Percentiles rank a stretch among this genome's conserved stretches.
phyloP scores from a whole-genome alignment of 2,888 invertebrate species.

The Artemia sinica region DNA sequence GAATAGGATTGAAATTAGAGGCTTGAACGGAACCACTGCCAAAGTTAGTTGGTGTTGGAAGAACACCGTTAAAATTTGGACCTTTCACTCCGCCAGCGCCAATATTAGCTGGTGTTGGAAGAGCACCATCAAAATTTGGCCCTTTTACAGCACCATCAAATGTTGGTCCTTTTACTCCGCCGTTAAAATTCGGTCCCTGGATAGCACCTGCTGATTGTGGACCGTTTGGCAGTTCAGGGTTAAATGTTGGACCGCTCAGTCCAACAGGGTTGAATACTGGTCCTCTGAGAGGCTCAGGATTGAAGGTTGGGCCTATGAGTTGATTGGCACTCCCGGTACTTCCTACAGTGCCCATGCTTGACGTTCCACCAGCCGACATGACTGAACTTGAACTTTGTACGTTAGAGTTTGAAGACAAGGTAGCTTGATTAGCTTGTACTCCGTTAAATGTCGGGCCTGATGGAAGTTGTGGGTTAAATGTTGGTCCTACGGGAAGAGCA shows the following conservation, averaged over 20 bases:
- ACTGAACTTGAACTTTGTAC: not conserved
- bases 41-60: not conserved
- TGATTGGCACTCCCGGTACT: not conserved
- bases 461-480: not conserved
- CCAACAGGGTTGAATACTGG: slow-evolving; percentile 4
- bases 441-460: not conserved
- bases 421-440: not conserved
- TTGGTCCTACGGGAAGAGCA: not conserved
- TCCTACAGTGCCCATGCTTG: not conserved
- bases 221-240: not conserved
- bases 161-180: not conserved
- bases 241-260: not conserved
- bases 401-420: not conserved
- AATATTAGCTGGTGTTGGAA: not conserved
- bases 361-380: not conserved
- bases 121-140: not conserved
- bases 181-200: not conserved
- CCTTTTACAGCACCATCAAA: not conserved
- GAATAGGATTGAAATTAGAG: not conserved
- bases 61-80: not conserved
- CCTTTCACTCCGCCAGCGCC: not conserved
- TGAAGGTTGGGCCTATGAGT: not conserved
- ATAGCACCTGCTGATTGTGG: not conserved
- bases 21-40: not conserved
- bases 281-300: not conserved